Percentiles rank a stretch among this genome's conserved stretches.
phyloP scores from a whole-genome alignment of 2,888 invertebrate species.

The Drosophila nigricruria region DNA sequence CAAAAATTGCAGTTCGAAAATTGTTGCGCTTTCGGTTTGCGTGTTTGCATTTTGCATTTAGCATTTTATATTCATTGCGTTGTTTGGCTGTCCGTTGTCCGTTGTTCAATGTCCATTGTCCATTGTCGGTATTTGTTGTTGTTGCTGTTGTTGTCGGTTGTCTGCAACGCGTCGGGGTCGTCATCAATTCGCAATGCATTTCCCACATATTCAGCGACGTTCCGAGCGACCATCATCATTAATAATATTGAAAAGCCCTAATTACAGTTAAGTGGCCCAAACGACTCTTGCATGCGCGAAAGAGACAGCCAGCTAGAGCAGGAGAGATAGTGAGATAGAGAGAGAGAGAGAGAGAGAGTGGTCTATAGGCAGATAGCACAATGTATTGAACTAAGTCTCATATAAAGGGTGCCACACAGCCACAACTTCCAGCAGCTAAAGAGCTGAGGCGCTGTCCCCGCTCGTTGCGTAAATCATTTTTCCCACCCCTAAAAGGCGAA shows the following conservation, averaged over 20 bases:
- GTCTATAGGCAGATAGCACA: conserved; percentile 16
- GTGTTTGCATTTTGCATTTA: conserved; percentile 69
- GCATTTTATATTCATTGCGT: conserved; percentile 66
- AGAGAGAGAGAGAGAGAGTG: background rate
- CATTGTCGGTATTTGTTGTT: conserved; percentile 19
- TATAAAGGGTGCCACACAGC: conserved; percentile 51
- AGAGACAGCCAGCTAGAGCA: background rate
- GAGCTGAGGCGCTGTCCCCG: conserved; percentile 18
- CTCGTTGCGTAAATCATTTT: conserved; percentile 75
- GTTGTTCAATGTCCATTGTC: conserved; percentile 21
- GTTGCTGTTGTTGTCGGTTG: conserved; percentile 24
- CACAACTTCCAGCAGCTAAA: conserved; percentile 16
- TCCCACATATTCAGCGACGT: conserved; percentile 69
- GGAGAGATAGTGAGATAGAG: background rate
- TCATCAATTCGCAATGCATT: conserved; percentile 79
- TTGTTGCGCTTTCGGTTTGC: conserved; percentile 79
- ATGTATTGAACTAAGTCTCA: conserved; percentile 44
- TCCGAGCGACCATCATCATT: conserved; percentile 74
- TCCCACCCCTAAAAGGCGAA: conserved; percentile 64
- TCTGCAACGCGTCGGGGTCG: conserved; percentile 52
- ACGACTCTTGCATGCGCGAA: conserved; percentile 36
- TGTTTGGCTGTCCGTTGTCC: conserved; percentile 20
- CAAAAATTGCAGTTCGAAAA: conserved; percentile 75
- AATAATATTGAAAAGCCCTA: conserved; percentile 81
- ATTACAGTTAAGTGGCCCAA: conserved; percentile 79